phyloP scores from a whole-genome alignment of 2,113 vertebrate species.

The Myrmecobius fasciatus region DNA sequence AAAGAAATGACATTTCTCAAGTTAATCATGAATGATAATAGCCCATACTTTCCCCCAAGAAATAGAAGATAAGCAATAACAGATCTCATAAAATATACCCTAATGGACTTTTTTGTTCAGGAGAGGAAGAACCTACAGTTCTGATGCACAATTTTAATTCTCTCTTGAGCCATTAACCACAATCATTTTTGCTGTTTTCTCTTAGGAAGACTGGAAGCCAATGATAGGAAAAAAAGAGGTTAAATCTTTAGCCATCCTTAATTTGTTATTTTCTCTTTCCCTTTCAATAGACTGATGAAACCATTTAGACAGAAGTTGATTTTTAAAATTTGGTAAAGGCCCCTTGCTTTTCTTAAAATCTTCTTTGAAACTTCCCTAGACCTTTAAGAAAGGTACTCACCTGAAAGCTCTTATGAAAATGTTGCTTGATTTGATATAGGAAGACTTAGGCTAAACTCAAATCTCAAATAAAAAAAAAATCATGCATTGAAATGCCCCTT shows the following conservation, averaged over 20 bases:
- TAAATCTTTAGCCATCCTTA: background rate
- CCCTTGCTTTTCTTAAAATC: background rate
- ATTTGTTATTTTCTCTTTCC: background rate
- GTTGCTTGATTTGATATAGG: background rate
- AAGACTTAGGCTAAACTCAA: background rate
- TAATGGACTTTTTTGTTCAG: background rate
- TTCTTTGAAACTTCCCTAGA: background rate
- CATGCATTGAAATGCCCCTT: background rate
- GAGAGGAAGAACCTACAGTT: background rate
- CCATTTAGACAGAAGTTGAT: slow-evolving; percentile 8
- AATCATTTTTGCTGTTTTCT: background rate
- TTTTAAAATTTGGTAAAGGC: background rate
- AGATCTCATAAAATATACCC: background rate
- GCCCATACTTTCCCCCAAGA: background rate
- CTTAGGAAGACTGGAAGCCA: background rate
- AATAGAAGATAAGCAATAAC: background rate
- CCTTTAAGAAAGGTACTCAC: background rate
- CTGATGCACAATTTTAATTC: background rate
- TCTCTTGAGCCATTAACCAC: background rate
- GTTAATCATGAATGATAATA: background rate
- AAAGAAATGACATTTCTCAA: background rate
- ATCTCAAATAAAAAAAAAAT: slow-evolving; percentile 6
- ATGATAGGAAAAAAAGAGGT: background rate
- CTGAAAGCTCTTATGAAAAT: background rate
- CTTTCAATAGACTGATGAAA: background rate